phyloP scores from a whole-genome alignment of 2,113 vertebrate species.

The Eira barbara region DNA sequence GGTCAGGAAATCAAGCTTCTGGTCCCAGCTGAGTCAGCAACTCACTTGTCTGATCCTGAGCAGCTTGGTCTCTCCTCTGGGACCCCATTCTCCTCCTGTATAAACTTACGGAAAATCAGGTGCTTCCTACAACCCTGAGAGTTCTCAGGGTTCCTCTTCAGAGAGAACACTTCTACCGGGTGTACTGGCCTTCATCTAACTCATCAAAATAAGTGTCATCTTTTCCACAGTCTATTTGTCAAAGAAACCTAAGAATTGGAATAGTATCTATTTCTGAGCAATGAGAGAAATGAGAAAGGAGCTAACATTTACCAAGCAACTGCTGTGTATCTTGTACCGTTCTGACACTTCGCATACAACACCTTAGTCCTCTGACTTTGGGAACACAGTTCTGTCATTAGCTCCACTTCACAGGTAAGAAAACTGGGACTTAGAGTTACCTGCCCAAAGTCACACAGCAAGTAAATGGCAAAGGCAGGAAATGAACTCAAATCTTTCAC shows the following conservation, averaged over 20 bases:
- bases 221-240: not conserved
- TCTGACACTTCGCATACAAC: conserved; percentile 5
- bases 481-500: not conserved
- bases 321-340: not conserved
- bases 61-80: not conserved
- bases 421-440: not conserved
- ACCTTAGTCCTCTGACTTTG: conserved; percentile 16
- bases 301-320: not conserved
- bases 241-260: not conserved
- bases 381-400: not conserved
- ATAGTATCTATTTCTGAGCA: not conserved
- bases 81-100: not conserved
- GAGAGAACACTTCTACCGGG: not conserved
- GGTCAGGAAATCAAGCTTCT: not conserved
- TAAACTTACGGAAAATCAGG: not conserved
- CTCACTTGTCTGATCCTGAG: conserved; percentile 1
- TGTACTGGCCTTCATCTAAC: not conserved
- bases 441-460: not conserved
- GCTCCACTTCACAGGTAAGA: not conserved
- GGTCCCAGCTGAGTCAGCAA: not conserved
- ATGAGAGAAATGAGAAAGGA: conserved; percentile 3
- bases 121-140: not conserved
- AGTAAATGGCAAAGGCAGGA: not conserved
- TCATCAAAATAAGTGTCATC: conserved; percentile 2
- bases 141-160: not conserved